Base-by-base conservation (phyloP, 2,113 vertebrate genomes). In the Gracilinanus agilis region DNA sequence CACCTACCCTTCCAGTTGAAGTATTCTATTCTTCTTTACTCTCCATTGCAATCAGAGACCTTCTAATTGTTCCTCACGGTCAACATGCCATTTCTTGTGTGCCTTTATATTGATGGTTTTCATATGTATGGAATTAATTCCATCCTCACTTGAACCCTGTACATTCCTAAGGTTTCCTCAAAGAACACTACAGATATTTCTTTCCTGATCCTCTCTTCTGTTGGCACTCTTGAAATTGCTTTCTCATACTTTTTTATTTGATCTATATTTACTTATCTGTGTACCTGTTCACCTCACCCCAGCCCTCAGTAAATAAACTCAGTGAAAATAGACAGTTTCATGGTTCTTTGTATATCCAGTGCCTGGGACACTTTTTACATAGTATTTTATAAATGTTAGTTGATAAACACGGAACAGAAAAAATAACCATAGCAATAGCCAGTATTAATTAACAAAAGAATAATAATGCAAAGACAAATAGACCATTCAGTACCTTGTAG, bases 381-480 rank as follows among this genome's bases (percentile, higher is more conserved):
- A 67, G 12, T 5, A 67, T 67, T 67, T 67, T 67, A 67, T 34
- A 34, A 11, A 34, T 67, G 34, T 67, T 75, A n/a, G 34, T 75
- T 75, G 34, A 75, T 44, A 88, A 88, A n/a, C 24, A 89, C 12
- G 19, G n/a, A n/a, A n/a, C 25, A 83, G 11, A 61, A 88, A 61
- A 91, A 58, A 91, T 11, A 1, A n/a, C 93, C 56, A 83, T 34
- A 54, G 19, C 29, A 53, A 11, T 19, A 24, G 11, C 88, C 56
- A 94, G 24, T 2, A 55, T 23, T 61, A 89, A n/a, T 19, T 91
- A 88, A 9, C n/a, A 95, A 95, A 91, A 53, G 90, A 34, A 83
- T 49, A 91, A 44, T 75, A 55, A 89, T 27, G 21, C 0, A 88
- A 24, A 16, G 56, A 92, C 55, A 93, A 94, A 53, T 83, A 9